Evolutionary conservation across 2,888 invertebrate genomes (phyloP), one percentile per base, ranked within the genome.

Genomic region (Hemicrepidius hirtus): DNA sequence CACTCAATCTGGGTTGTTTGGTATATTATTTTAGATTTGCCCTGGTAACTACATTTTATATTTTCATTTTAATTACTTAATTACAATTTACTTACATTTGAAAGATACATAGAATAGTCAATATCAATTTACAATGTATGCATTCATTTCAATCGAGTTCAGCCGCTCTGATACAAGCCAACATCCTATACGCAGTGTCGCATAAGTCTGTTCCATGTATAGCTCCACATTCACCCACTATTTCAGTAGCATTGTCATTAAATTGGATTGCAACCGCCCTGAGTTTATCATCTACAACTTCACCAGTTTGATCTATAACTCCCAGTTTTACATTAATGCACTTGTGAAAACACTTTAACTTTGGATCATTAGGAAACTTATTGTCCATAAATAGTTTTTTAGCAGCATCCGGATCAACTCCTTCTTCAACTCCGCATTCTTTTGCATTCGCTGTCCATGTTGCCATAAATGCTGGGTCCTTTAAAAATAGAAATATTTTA

Each of bases 401-500:
- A 10, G 32, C 7, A 2, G 6, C 28, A 10, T n/a, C 16, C 9
- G 1, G 0, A 35, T 55, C 35, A 13, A 35, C 12, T 3, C 35
- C 18, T 13, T 9, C 16, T 35, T 32, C 16, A n/a, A 1, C 16
- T 55, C 1, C n/a, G 10, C 55, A 55, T 35, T 32, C 32, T 12
- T 16, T n/a, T n/a, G n/a, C 16, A 7, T 3, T 32, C 10, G 13
- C 13, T 10, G 16, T 13, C 3, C 28, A 35, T 12, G 13, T 55
- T 9, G 13, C n/a, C 12, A 21, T 55, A 55, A 55, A 55, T 28
- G 1, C 55, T 16, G 55, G 55, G n/a, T 55, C 55, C 55, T 55
- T 10, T 10, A 46, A 46, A 24, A 24, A 24, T 5, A 5, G 24
- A 24, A 24, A 24, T 3, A 3, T 24, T 24, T 24, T 24, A 24